Evolutionary conservation across 2,888 invertebrate species (phyloP).

Genomic region (Pollenia griseotomentosa): DNA sequence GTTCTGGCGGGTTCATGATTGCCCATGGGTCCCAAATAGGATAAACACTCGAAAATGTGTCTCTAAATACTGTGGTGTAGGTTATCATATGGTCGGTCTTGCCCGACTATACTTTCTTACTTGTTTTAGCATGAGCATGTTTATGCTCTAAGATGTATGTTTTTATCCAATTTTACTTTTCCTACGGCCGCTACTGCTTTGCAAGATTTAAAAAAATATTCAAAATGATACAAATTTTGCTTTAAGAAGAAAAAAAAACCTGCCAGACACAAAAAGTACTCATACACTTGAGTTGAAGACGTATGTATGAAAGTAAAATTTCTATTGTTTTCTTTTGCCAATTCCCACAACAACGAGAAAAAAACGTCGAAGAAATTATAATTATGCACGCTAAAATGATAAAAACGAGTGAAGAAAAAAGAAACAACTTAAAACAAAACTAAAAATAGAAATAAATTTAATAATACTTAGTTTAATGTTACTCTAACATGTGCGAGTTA

Average conservation of each 20-base stretch:
- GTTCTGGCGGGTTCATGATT: no score
- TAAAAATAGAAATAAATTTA: constrained; percentile 33
- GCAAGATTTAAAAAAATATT: neutral
- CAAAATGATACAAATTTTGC: constrained; percentile 42
- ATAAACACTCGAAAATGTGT: no score
- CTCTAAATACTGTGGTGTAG: no score
- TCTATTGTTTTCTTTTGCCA: constrained; percentile 60
- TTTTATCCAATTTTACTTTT: no score
- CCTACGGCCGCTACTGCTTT: no score
- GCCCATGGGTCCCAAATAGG: no score
- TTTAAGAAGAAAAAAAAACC: constrained; percentile 9
- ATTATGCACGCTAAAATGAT: constrained; percentile 54
- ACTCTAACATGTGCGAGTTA: constrained; percentile 44
- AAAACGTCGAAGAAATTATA: constrained; percentile 39
- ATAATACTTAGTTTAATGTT: constrained; percentile 39
- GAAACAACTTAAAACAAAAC: constrained; percentile 1
- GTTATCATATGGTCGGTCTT: no score
- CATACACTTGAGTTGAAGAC: constrained; percentile 15
- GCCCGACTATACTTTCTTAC: no score
- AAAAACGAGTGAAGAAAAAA: constrained; percentile 22
- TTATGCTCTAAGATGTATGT: no score
- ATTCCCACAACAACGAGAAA: constrained; percentile 38
- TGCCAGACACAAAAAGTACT: neutral
- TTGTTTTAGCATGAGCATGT: no score
- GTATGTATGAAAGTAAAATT: constrained; percentile 68